Evolutionary conservation across 1,140 invertebrate species (phyloP).

Genomic region (Listronotus oregonensis): DNA sequence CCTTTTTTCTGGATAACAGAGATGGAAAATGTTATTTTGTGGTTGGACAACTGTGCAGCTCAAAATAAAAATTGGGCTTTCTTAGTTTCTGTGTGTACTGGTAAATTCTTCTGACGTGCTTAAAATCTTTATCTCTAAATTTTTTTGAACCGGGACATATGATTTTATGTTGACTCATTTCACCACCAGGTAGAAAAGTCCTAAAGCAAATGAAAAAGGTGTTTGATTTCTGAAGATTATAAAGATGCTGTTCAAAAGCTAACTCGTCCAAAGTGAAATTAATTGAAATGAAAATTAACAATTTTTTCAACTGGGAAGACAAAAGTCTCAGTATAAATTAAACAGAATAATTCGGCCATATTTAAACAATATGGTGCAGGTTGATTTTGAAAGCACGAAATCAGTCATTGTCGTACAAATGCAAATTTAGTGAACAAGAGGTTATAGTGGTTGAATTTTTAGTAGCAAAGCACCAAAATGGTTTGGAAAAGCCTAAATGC

Average conservation of each 20-base stretch:
- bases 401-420: neutral
- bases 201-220: constrained; percentile 40
- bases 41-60: constrained; percentile 45
- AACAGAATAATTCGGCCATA: constrained; percentile 2
- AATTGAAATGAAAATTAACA: neutral
- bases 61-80: constrained; percentile 47
- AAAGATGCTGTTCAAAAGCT: constrained; percentile 9
- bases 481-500: neutral
- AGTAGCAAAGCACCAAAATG: no score
- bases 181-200: constrained; percentile 48
- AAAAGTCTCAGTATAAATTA: constrained; percentile 1
- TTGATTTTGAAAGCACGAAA: neutral
- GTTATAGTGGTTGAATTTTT: no score
- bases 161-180: constrained; percentile 50
- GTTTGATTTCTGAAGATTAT: constrained; percentile 52
- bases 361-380: neutral
- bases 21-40: constrained; percentile 37
- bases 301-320: neutral
- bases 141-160: constrained; percentile 40
- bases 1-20: constrained; percentile 36
- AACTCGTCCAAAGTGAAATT: constrained; percentile 11
- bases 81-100: constrained; percentile 11
- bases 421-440: no score
- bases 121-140: neutral
- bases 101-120: constrained; percentile 8